phyloP scores from a whole-genome alignment of 2,797 vertebrate genomes.

The Aselliscus stoliczkanus region DNA sequence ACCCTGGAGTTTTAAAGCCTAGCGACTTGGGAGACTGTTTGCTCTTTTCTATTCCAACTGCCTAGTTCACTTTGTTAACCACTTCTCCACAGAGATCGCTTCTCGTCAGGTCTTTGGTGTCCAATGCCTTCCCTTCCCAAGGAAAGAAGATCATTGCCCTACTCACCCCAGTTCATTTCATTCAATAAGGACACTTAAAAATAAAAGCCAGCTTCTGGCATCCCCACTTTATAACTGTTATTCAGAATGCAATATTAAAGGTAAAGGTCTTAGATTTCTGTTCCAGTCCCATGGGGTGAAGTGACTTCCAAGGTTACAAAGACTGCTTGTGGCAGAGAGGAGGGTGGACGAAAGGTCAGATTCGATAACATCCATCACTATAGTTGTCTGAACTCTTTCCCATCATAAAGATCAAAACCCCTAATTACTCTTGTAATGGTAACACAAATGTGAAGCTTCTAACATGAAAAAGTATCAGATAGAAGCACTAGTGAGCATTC shows the following conservation, averaged over 20 bases:
- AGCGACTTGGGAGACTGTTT: neutral
- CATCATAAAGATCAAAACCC: neutral
- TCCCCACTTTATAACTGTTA: neutral
- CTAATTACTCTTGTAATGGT: neutral
- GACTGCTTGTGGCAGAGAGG: neutral
- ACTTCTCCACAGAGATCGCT: neutral
- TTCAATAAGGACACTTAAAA: neutral
- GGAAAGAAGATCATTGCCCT: neutral
- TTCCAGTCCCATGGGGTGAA: neutral
- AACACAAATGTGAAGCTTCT: neutral
- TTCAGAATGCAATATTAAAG: neutral
- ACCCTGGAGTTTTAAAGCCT: conserved; percentile 9
- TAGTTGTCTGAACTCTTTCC: neutral
- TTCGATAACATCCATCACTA: neutral
- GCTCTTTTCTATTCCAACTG: neutral
- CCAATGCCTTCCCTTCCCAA: neutral
- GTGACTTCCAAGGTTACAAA: neutral
- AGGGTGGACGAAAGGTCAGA: neutral
- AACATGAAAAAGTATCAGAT: neutral
- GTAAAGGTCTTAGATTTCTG: neutral
- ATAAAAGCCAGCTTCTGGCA: neutral
- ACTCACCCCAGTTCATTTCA: neutral
- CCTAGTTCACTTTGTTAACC: neutral
- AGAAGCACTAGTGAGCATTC: neutral
- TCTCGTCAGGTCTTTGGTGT: neutral